Evolutionary conservation across 2,113 vertebrate species (phyloP).

Genomic region (Cathartes aura): DNA sequence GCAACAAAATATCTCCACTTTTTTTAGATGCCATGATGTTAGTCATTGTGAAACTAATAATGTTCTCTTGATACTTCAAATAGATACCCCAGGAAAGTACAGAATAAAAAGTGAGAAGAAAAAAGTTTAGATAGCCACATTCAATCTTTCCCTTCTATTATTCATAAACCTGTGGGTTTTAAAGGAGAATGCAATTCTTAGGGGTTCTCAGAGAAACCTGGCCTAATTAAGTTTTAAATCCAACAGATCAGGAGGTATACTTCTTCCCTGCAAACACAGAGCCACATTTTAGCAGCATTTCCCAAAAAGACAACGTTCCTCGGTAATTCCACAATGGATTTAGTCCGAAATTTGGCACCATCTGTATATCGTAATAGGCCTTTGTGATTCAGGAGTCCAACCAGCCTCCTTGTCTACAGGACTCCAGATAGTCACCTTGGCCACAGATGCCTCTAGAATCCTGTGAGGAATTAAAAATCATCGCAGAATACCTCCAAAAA

Average conservation of each 20-base stretch:
- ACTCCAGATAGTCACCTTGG: background rate
- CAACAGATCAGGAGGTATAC: background rate
- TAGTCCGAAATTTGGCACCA: background rate
- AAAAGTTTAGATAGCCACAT: background rate
- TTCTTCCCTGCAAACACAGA: background rate
- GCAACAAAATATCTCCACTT: background rate
- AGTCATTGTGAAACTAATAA: background rate
- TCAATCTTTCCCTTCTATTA: background rate
- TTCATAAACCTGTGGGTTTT: background rate
- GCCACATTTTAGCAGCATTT: background rate
- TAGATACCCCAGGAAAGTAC: background rate
- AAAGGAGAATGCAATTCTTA: background rate
- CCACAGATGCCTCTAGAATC: background rate
- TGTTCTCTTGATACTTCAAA: background rate
- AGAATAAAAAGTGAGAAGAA: background rate
- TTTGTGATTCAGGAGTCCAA: background rate
- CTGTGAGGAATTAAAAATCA: background rate
- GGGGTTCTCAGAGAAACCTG: constrained; percentile 2
- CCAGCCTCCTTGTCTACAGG: background rate
- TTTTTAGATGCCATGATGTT: background rate
- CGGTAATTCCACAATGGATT: background rate
- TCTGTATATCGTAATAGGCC: background rate
- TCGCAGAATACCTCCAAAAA: background rate
- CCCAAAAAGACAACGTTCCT: background rate
- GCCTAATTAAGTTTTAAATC: constrained; percentile 28